These are phyloP conservation scores for Seira sanloemensis DNA, from an alignment of 2,888 invertebrate genomes.

Conservation along the genomic window DNA sequence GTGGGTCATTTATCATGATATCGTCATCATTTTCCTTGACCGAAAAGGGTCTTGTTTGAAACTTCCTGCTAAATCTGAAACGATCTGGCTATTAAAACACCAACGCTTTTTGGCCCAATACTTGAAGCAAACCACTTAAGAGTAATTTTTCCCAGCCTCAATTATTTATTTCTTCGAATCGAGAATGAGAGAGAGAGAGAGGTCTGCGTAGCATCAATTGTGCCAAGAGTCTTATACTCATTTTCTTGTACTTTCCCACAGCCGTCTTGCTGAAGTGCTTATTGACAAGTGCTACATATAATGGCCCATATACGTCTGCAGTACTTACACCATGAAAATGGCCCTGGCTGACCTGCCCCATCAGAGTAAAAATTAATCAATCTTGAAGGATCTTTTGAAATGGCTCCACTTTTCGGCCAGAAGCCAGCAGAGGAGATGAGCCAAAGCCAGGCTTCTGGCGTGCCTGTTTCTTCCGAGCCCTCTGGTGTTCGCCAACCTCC, in stretches of 20 bases:
- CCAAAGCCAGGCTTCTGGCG: not conserved
- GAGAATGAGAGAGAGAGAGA: too few species aligned
- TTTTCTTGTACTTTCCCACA: not conserved
- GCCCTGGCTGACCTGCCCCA: not conserved
- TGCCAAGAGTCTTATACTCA: not conserved
- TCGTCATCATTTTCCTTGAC: not conserved
- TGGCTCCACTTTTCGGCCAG: conserved; percentile 50
- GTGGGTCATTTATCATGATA: not conserved
- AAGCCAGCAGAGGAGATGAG: conserved; percentile 16
- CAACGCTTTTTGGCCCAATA: not conserved
- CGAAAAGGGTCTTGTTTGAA: not conserved
- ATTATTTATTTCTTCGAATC: not conserved
- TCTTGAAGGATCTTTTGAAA: not conserved
- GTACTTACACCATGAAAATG: not conserved
- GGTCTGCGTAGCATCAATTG: too few species aligned
- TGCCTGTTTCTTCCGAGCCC: not conserved
- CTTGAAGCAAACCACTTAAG: not conserved
- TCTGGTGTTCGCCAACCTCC: not conserved
- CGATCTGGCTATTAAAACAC: not conserved
- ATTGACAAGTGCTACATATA: not conserved
- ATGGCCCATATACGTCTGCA: not conserved
- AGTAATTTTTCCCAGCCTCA: not conserved
- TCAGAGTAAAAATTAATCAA: not conserved
- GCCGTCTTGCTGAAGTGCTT: not conserved
- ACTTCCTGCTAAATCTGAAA: not conserved